Percentiles rank a stretch among this genome's conserved stretches.
Evolutionary conservation across 2,113 vertebrate species (phyloP).

Genomic region (Podarcis muralis): DNA sequence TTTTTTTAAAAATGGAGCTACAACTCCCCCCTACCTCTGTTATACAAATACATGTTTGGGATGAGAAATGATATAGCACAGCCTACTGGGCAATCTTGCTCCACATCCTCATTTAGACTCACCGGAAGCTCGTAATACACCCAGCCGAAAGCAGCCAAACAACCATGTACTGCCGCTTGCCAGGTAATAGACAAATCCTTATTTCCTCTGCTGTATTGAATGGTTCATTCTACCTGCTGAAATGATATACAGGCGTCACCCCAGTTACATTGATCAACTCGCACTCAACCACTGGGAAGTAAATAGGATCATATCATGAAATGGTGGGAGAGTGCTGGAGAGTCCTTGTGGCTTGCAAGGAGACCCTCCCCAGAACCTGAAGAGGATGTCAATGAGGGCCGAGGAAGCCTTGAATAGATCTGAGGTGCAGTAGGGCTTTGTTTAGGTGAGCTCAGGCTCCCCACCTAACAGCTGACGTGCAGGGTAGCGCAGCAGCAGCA

Average conservation of each 20-base stretch:
- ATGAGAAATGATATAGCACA: conserved; percentile 20
- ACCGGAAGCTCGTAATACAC: neutral
- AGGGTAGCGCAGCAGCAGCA: too few relatives aligned
- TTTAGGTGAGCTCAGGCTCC: too few relatives aligned
- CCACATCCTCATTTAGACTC: neutral
- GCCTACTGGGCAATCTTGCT: neutral
- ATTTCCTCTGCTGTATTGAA: neutral
- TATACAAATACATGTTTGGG: conserved; percentile 65
- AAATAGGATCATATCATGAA: too few relatives aligned
- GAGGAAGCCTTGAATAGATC: too few relatives aligned
- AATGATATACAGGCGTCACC: neutral
- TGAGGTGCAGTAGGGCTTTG: too few relatives aligned
- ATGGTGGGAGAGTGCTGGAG: too few relatives aligned
- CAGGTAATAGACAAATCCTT: neutral
- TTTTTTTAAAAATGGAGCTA: neutral
- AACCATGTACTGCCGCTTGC: neutral
- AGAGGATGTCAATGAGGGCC: too few relatives aligned
- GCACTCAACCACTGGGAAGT: too few relatives aligned
- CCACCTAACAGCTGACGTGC: too few relatives aligned
- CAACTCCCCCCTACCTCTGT: conserved; percentile 35
- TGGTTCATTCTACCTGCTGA: neutral
- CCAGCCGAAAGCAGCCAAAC: neutral
- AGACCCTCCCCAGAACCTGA: too few relatives aligned
- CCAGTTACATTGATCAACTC: neutral
- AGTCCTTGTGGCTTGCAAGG: too few relatives aligned